Evolutionary conservation across 1,140 invertebrate species (phyloP).

Genomic region (Pomacea maculata): DNA sequence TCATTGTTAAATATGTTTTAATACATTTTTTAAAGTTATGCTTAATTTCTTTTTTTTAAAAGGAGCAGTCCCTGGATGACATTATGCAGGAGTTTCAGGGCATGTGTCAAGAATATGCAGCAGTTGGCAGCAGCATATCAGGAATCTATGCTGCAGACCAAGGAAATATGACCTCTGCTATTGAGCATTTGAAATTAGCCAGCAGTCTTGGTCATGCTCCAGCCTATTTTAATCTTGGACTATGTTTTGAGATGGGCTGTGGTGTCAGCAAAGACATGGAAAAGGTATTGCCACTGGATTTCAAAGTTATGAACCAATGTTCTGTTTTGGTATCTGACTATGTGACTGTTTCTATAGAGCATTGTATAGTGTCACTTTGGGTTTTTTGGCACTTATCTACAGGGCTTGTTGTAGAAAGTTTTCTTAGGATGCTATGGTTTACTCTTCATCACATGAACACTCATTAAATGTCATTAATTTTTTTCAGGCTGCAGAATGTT

Average conservation of each 20-base stretch:
- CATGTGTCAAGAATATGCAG: conserved; percentile 43
- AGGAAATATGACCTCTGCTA: conserved; percentile 42
- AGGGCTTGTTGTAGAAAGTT: neutral
- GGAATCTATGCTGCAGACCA: conserved; percentile 34
- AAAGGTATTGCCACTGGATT: conserved; percentile 38
- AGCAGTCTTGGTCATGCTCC: conserved; percentile 50
- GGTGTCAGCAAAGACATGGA: conserved; percentile 51
- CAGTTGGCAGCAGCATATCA: conserved; percentile 43
- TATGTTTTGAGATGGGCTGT: conserved; percentile 60
- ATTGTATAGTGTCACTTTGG: too few relatives aligned
- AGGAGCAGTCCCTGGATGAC: conserved; percentile 29
- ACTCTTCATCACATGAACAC: neutral
- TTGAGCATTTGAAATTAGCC: conserved; percentile 43
- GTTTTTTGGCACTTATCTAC: neutral
- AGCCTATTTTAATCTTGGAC: conserved; percentile 59
- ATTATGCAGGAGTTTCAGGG: conserved; percentile 45
- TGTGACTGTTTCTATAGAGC: too few relatives aligned
- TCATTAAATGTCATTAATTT: conserved; percentile 12
- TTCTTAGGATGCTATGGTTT: neutral
- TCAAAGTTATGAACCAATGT: too few relatives aligned
- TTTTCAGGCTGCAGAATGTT: conserved; percentile 47
- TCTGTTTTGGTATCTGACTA: too few relatives aligned
- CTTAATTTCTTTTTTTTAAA: conserved; percentile 4
- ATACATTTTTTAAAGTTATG: neutral
- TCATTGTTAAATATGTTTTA: too few relatives aligned